Evolutionary conservation across 2,113 vertebrate species (phyloP).

Genomic region (Mobula birostris): DNA sequence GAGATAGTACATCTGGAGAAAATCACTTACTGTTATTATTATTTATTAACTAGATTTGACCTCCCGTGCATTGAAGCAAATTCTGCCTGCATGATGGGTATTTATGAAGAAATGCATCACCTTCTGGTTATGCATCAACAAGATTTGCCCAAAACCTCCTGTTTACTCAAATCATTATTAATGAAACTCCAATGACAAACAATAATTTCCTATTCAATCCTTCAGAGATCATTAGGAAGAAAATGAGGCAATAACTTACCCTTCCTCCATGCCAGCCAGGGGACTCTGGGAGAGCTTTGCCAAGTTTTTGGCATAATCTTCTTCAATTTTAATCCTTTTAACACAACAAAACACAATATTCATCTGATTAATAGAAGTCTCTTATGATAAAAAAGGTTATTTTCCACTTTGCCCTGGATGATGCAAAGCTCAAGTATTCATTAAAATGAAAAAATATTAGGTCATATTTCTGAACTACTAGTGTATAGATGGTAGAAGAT

Average conservation of each 20-base stretch:
- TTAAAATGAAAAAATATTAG: too few relatives aligned
- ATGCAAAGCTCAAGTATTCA: neutral
- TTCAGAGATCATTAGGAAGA: neutral
- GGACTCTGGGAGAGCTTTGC: constrained; percentile 92
- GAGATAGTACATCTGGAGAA: neutral
- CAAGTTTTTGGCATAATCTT: constrained; percentile 93
- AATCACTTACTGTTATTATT: neutral
- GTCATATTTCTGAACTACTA: too few relatives aligned
- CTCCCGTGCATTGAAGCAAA: neutral
- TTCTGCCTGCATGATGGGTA: neutral
- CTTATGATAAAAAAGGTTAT: neutral
- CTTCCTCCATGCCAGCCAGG: constrained; percentile 87
- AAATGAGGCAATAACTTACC: constrained; percentile 63
- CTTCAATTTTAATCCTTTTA: constrained; percentile 95
- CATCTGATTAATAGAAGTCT: neutral
- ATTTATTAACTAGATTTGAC: neutral
- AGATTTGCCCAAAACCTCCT: neutral
- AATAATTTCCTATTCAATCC: neutral
- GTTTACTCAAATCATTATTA: neutral
- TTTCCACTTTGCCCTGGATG: neutral
- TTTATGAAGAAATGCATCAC: too few relatives aligned
- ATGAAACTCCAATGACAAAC: neutral
- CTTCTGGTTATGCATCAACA: neutral
- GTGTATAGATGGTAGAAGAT: too few relatives aligned
- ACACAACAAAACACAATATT: constrained; percentile 37